A percentile compares a stretch with the other conserved stretches of the same genome.
These are phyloP conservation scores for Calephelis virginiensis DNA, from an alignment of 1,140 invertebrate genomes.

Conservation along the genomic window DNA sequence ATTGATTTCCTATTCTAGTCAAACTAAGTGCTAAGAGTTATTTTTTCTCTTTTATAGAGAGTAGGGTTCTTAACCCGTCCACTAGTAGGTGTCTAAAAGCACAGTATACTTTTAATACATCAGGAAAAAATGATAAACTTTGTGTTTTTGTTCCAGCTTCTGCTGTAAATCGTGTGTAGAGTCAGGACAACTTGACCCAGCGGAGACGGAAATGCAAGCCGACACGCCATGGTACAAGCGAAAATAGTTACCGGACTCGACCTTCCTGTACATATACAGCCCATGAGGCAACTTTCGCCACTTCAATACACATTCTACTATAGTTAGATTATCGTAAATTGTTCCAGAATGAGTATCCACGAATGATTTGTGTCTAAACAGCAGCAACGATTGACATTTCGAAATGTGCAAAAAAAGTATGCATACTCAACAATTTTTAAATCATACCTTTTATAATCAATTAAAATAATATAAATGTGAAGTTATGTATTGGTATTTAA, in stretches of 20 bases:
- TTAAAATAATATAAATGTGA: too few relatives aligned
- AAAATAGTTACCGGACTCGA: slow-evolving; percentile 32
- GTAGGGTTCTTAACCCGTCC: too few relatives aligned
- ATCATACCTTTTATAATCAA: too few relatives aligned
- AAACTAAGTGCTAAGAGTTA: too few relatives aligned
- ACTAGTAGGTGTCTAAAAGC: too few relatives aligned
- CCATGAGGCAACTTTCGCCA: background rate
- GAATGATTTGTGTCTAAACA: background rate
- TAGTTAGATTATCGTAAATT: background rate
- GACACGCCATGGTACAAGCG: slow-evolving; percentile 42
- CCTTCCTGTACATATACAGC: background rate
- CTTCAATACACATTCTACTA: background rate
- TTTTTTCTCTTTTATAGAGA: too few relatives aligned
- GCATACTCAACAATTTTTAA: too few relatives aligned
- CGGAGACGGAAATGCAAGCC: slow-evolving; percentile 41
- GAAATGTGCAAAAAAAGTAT: too few relatives aligned
- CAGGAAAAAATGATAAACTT: background rate
- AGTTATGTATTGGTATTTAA: too few relatives aligned
- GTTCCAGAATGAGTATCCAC: background rate
- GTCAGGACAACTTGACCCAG: slow-evolving; percentile 84
- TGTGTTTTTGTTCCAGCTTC: slow-evolving; percentile 77
- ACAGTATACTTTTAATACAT: too few relatives aligned
- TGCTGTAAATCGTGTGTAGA: slow-evolving; percentile 94
- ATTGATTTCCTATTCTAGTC: too few relatives aligned
- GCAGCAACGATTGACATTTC: too few relatives aligned